Conservation (phyloP, 2,888 invertebrate genomes). For the Diadegma fenestrale region DNA sequence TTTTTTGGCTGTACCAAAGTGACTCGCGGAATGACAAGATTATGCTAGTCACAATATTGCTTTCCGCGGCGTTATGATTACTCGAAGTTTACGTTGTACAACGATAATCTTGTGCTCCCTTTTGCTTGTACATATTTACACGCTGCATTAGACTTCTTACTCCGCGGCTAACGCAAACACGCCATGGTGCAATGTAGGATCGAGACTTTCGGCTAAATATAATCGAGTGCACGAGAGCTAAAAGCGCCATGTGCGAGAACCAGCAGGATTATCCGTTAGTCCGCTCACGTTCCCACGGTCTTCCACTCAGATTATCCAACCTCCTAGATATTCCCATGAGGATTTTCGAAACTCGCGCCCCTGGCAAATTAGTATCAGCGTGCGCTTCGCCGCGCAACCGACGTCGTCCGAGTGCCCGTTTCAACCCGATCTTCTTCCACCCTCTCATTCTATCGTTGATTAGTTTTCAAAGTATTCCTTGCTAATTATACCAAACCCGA, state of each 20-base stretch:
- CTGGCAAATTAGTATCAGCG: constrained; percentile 67
- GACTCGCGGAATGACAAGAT: not conserved
- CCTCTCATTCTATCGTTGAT: constrained; percentile 62
- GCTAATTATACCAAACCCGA: constrained; percentile 59
- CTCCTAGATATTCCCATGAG: constrained; percentile 66
- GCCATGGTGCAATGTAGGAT: constrained; percentile 38
- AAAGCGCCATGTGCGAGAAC: constrained; percentile 54
- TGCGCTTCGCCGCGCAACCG: constrained; percentile 37
- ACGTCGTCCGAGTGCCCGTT: constrained; percentile 49
- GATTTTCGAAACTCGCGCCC: constrained; percentile 66
- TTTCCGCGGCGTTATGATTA: not conserved
- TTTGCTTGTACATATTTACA: constrained; percentile 44
- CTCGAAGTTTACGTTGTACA: not conserved
- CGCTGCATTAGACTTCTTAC: constrained; percentile 27
- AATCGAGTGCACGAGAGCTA: constrained; percentile 39
- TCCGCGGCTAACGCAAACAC: constrained; percentile 19
- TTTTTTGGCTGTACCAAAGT: not conserved
- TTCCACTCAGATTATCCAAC: constrained; percentile 65
- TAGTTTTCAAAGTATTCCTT: constrained; percentile 67
- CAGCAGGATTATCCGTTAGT: constrained; percentile 69
- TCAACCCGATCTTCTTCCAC: constrained; percentile 48
- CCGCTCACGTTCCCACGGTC: constrained; percentile 71
- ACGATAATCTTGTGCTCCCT: constrained; percentile 9
- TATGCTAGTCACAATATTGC: not conserved
- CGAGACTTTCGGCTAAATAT: constrained; percentile 62